Percentiles rank a stretch among this genome's conserved stretches.
Conservation (phyloP, 1,140 invertebrate species). For the Brachionus plicatilis region DNA sequence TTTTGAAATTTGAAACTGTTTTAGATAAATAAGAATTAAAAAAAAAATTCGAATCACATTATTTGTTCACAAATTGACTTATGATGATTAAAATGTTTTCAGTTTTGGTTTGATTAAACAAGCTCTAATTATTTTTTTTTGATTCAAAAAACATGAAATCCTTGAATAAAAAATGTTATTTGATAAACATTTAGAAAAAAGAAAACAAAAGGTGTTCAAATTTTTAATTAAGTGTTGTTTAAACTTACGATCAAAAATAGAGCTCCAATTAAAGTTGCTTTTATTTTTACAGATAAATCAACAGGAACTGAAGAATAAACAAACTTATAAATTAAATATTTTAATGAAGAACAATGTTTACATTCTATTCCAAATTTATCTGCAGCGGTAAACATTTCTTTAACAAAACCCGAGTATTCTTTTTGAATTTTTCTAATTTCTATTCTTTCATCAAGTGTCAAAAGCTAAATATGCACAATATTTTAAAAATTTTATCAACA, state of each 20-base stretch:
- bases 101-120: too few relatives aligned
- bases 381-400: neutral
- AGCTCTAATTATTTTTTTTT: neutral
- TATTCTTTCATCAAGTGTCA: neutral
- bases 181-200: too few relatives aligned
- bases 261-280: slow-evolving; percentile 38
- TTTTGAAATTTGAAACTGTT: too few relatives aligned
- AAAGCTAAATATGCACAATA: neutral
- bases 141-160: slow-evolving; percentile 39
- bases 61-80: too few relatives aligned
- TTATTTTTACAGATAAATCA: slow-evolving; percentile 42
- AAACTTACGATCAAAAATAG: slow-evolving; percentile 40
- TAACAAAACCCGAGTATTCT: slow-evolving; percentile 16
- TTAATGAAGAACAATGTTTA: neutral
- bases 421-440: slow-evolving; percentile 21
- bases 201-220: neutral
- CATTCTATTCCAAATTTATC: slow-evolving; percentile 10
- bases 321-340: neutral
- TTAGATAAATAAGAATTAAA: too few relatives aligned
- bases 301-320: slow-evolving; percentile 45
- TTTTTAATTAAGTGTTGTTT: neutral
- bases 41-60: too few relatives aligned
- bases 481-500: neutral
- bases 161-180: neutral
- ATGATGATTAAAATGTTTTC: too few relatives aligned